phyloP scores from a whole-genome alignment of 2,888 invertebrate genomes.

The Aproaerema taeniolella region DNA sequence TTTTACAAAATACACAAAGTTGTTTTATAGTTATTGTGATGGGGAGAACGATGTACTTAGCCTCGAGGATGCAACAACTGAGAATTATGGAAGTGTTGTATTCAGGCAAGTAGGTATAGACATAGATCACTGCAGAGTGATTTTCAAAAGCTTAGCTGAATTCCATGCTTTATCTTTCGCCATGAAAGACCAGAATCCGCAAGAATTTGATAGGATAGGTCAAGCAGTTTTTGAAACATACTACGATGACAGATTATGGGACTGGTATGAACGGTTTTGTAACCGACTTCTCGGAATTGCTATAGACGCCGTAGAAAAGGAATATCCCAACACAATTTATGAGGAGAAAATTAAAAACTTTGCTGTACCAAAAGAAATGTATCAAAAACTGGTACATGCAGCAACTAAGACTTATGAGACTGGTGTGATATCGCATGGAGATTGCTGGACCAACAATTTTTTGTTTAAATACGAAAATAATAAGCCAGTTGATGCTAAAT shows the following conservation, averaged over 20 bases:
- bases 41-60: conserved; percentile 75
- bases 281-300: conserved; percentile 69
- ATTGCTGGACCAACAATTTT: conserved; percentile 87
- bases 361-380: conserved; percentile 65
- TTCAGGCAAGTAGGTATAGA: conserved; percentile 73
- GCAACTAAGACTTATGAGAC: conserved; percentile 49
- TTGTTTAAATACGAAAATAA: conserved; percentile 61
- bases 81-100: conserved; percentile 47
- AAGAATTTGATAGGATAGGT: conserved; percentile 59
- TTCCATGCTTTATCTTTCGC: conserved; percentile 79
- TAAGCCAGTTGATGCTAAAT: conserved; percentile 58
- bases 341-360: conserved; percentile 74
- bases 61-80: conserved; percentile 70
- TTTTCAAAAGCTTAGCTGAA: conserved; percentile 72
- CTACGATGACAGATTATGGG: conserved; percentile 68
- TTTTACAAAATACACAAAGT: conserved; percentile 65
- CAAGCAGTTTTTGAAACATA: conserved; percentile 73
- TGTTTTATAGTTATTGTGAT: conserved; percentile 64
- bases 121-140: conserved; percentile 63
- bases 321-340: conserved; percentile 78
- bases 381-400: conserved; percentile 64
- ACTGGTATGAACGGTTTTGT: conserved; percentile 78
- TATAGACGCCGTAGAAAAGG: conserved; percentile 80
- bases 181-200: conserved; percentile 72
- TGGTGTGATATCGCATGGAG: conserved; percentile 83